Conservation (phyloP, 2,797 vertebrate species). For the Myripristis murdjan region DNA sequence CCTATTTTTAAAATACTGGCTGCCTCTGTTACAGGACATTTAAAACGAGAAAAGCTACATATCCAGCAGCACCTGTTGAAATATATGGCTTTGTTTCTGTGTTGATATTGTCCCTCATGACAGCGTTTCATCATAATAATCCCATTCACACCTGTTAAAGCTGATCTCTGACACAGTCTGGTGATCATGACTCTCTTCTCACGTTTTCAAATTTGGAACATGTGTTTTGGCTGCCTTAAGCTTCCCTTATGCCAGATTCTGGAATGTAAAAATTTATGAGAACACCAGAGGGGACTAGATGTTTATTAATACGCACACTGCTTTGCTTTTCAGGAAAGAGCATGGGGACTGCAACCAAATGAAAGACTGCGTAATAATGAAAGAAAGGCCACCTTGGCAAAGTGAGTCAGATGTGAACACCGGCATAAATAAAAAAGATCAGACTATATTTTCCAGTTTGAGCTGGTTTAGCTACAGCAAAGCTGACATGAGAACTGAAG, state of each 20-base stretch:
- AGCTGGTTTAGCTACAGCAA: conserved; percentile 53
- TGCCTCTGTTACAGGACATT: not conserved
- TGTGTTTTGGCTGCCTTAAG: conserved; percentile 71
- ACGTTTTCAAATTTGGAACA: conserved; percentile 57
- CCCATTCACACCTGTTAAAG: conserved; percentile 61
- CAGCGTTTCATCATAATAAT: conserved; percentile 49
- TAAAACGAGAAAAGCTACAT: not conserved
- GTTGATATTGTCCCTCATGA: not conserved
- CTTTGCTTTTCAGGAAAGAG: conserved; percentile 63
- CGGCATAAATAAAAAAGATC: conserved; percentile 27
- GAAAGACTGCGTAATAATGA: conserved; percentile 53
- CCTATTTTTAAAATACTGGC: not conserved
- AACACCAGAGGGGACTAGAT: conserved; percentile 48
- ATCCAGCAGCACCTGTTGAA: conserved; percentile 1
- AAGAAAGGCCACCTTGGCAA: conserved; percentile 50
- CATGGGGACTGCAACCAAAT: conserved; percentile 39
- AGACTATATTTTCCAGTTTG: conserved; percentile 34
- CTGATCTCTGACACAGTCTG: conserved; percentile 33
- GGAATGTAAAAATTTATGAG: conserved; percentile 61
- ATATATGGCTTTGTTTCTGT: conserved; percentile 13
- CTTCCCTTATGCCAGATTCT: conserved; percentile 48
- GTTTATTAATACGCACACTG: conserved; percentile 62
- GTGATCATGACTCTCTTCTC: conserved; percentile 54
- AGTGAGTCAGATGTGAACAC: conserved; percentile 20
- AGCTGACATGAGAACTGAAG: conserved; percentile 33